Percentiles rank a stretch among this genome's conserved stretches.
Evolutionary conservation across 2,113 vertebrate species (phyloP).

Genomic region (Cyprinodon variegatus): DNA sequence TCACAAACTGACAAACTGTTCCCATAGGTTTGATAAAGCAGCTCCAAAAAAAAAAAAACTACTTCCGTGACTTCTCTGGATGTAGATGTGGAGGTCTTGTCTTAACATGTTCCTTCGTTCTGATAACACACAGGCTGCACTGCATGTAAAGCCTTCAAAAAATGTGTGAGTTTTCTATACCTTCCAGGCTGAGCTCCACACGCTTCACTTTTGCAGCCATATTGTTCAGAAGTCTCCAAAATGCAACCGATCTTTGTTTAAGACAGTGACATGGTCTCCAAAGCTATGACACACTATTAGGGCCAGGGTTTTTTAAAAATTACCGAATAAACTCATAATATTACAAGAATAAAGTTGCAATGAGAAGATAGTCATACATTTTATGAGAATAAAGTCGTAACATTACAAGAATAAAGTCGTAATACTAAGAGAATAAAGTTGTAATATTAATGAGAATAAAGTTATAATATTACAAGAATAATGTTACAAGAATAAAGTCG

Average conservation of each 20-base stretch:
- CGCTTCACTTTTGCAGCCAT: neutral
- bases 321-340: too few relatives aligned
- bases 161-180: neutral
- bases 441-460: too few relatives aligned
- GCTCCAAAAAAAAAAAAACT: neutral
- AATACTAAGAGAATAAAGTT: too few relatives aligned
- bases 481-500: too few relatives aligned
- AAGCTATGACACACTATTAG: neutral
- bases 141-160: slow-evolving; percentile 8
- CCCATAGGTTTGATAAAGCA: slow-evolving; percentile 27
- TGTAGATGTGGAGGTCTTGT: neutral
- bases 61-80: slow-evolving; percentile 21
- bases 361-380: too few relatives aligned
- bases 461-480: too few relatives aligned
- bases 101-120: slow-evolving; percentile 3
- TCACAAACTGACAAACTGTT: slow-evolving; percentile 67
- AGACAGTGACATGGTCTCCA: neutral
- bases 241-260: neutral
- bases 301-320: too few relatives aligned
- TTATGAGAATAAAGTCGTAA: too few relatives aligned
- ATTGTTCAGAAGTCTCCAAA: neutral
- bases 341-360: too few relatives aligned
- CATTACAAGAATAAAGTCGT: too few relatives aligned
- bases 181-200: neutral
- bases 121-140: neutral